Percentiles rank a stretch among this genome's conserved stretches.
phyloP scores from a whole-genome alignment of 1,140 invertebrate species.

The Trialeurodes vaporariorum region DNA sequence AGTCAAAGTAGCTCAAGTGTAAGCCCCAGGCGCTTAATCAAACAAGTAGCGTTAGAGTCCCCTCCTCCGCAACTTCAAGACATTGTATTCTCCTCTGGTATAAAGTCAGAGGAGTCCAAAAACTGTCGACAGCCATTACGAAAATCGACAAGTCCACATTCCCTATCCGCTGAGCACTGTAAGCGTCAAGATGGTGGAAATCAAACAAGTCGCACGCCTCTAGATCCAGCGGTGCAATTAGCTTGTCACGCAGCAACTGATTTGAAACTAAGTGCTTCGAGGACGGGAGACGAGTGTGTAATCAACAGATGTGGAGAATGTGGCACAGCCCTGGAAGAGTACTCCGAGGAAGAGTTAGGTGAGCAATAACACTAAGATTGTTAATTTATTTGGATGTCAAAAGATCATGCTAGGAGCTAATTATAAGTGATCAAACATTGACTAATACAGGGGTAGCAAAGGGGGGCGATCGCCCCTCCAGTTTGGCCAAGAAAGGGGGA shows the following conservation, averaged over 20 bases:
- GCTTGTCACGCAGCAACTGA: constrained; percentile 38
- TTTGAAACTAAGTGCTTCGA: constrained; percentile 47
- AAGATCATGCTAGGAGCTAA: too few relatives aligned
- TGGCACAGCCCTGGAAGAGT: constrained; percentile 75
- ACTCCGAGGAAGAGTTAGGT: constrained; percentile 94
- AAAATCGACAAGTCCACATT: not conserved
- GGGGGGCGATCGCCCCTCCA: too few relatives aligned
- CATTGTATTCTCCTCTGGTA: not conserved
- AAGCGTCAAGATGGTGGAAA: not conserved
- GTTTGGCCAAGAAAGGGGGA: too few relatives aligned
- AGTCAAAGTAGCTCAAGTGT: constrained; percentile 34
- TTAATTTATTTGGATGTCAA: too few relatives aligned
- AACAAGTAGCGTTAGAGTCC: constrained; percentile 53
- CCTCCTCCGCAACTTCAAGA: constrained; percentile 34
- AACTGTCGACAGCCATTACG: not conserved
- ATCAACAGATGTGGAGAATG: constrained; percentile 63
- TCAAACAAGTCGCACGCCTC: constrained; percentile 22
- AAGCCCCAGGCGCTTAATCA: constrained; percentile 50
- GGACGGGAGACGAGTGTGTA: constrained; percentile 59
- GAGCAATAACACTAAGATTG: too few relatives aligned
- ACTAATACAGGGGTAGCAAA: too few relatives aligned
- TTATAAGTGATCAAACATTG: too few relatives aligned
- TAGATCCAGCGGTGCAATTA: constrained; percentile 34
- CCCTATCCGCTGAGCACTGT: not conserved
- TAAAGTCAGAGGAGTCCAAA: not conserved